Percentiles rank a stretch among this genome's conserved stretches.
Evolutionary conservation across 2,888 invertebrate genomes (phyloP).

Genomic region (Eupithecia subfuscata): DNA sequence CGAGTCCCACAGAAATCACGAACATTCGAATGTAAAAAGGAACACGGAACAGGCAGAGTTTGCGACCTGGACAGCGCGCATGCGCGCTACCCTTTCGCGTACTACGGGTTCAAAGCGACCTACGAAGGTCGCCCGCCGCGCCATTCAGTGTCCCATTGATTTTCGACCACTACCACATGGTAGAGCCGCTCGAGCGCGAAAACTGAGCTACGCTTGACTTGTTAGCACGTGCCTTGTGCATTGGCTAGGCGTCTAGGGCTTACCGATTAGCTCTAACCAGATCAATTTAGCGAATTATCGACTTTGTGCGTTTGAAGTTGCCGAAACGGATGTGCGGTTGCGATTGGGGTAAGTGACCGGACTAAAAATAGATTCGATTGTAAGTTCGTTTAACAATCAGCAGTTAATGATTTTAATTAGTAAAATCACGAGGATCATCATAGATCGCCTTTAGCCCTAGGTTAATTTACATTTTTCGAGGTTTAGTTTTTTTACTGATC

Average conservation of each 20-base stretch:
- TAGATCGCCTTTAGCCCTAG: background rate
- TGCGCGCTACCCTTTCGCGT: slow-evolving; percentile 71
- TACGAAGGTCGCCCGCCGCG: slow-evolving; percentile 77
- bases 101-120: slow-evolving; percentile 74
- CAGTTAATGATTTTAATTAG: slow-evolving; percentile 3
- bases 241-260: slow-evolving; percentile 47
- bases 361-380: slow-evolving; percentile 17
- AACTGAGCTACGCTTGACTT: slow-evolving; percentile 60
- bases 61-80: slow-evolving; percentile 57
- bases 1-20: slow-evolving; percentile 24
- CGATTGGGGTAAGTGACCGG: slow-evolving; percentile 33
- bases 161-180: slow-evolving; percentile 71
- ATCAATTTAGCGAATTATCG: slow-evolving; percentile 24
- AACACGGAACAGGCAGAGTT: slow-evolving; percentile 33
- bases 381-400: slow-evolving; percentile 12
- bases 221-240: slow-evolving; percentile 46
- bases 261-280: slow-evolving; percentile 21
- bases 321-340: slow-evolving; percentile 17
- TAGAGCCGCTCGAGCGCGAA: slow-evolving; percentile 61
- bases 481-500: background rate
- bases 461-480: background rate
- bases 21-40: slow-evolving; percentile 22
- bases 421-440: background rate
- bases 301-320: slow-evolving; percentile 22
- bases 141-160: slow-evolving; percentile 79